A percentile compares a stretch with the other conserved stretches of the same genome.
phyloP scores from a whole-genome alignment of 2,113 vertebrate genomes.

The Vulpes vulpes region DNA sequence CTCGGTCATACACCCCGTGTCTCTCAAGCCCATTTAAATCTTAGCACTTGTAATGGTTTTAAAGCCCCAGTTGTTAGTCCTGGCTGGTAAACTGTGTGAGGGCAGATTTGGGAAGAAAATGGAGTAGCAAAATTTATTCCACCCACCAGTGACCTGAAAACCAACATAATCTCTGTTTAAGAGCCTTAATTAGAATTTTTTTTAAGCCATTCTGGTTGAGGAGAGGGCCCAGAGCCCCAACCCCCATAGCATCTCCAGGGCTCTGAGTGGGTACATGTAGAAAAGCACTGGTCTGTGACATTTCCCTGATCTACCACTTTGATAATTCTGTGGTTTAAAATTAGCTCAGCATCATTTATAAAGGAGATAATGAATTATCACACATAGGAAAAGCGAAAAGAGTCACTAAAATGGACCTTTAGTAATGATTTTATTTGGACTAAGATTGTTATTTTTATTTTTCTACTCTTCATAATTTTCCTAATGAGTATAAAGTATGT shows the following conservation, averaged over 20 bases:
- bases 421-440: constrained; percentile 53
- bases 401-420: background rate
- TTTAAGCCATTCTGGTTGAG: background rate
- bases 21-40: background rate
- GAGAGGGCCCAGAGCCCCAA: background rate
- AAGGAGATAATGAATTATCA: background rate
- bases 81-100: background rate
- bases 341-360: constrained; percentile 13
- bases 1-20: background rate
- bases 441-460: background rate
- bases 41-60: background rate
- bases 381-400: background rate
- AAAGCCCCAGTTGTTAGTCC: background rate
- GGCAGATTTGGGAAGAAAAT: background rate
- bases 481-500: background rate
- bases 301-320: background rate
- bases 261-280: too few relatives aligned
- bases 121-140: background rate
- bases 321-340: constrained; percentile 1
- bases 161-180: background rate
- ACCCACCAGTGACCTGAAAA: background rate
- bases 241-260: background rate
- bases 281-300: background rate
- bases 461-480: background rate
- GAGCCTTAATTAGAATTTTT: background rate